Base-by-base conservation (phyloP, 2,797 vertebrate species). In the Taeniopygia guttata region DNA sequence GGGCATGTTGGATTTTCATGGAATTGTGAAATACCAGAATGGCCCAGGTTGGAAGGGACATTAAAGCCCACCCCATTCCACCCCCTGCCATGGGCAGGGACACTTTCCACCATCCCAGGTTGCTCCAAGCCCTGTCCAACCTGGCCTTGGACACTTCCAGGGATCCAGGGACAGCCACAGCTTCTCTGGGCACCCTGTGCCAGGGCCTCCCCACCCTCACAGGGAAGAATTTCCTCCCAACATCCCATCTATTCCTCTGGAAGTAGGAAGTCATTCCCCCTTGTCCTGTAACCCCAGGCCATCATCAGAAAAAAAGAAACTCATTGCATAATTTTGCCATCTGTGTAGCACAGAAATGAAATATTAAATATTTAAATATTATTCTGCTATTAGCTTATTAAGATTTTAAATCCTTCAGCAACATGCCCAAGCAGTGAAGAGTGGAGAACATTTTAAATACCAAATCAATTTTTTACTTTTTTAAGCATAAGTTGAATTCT, bases 51-150 rank as follows among this genome's bases (percentile, higher is more conserved):
- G 45, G 38, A 40, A 64, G 3, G 27, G 5, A 21, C 9, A 1
- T 51, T n/a, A 15, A 64, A 73, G 4, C 1, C 2, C 27, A 38
- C 49, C 23, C 9, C 0, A 0, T 69, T 6, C 29, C 40, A 29
- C 1, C 13, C 54, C 9, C 14, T 78, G 21, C 21, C 30, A 22
- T 42, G 42, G 9, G 1, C 26, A 42, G 34, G 21, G 56, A 16
- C 46, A 19, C 1, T 10, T 81, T 0, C 46, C 34, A 36, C 7
- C 3, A 2, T 1, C 58, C 36, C 36, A 51, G 19, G 9, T 0
- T n/a, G 32, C 1, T 64, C 58, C 75, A 72, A 72, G 10, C 18
- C 9, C 48, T 0, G 0, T 42, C 75, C 43, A 87, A 0, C 43
- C 58, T 51, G 43, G 10, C 22, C 51, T 43, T n/a, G 84, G 58